Evolutionary conservation across 1,140 invertebrate genomes (phyloP).

Genomic region (Bombus cullumanus): DNA sequence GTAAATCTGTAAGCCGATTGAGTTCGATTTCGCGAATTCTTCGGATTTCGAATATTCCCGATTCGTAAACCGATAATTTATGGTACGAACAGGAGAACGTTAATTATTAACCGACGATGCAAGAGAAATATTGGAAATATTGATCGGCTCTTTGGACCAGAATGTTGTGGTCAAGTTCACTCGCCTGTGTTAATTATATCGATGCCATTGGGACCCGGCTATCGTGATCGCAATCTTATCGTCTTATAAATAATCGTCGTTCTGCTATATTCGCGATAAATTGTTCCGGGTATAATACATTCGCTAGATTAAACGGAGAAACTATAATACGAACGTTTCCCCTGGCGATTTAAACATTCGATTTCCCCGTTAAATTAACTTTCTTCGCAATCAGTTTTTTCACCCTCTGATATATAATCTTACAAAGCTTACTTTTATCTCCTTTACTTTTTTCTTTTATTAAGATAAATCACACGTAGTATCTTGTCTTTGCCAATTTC

Average conservation of each 20-base stretch:
- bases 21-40: not conserved
- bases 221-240: constrained; percentile 49
- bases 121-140: constrained; percentile 24
- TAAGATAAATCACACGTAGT: not conserved
- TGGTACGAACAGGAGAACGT: not conserved
- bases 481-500: not conserved
- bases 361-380: not conserved
- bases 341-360: not conserved
- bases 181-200: constrained; percentile 32
- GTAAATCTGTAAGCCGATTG: too few species aligned
- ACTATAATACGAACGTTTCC: not conserved
- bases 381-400: not conserved
- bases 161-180: constrained; percentile 37
- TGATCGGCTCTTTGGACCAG: constrained; percentile 25
- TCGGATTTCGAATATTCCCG: not conserved
- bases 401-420: not conserved
- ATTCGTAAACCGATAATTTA: constrained; percentile 6
- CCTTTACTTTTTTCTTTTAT: too few species aligned
- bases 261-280: constrained; percentile 1
- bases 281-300: not conserved
- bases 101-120: constrained; percentile 11
- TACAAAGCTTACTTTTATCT: not conserved
- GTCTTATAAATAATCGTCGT: constrained; percentile 14
- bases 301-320: not conserved
- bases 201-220: not conserved